Conservation (phyloP, 2,888 invertebrate species). For the Doris montereyensis region DNA sequence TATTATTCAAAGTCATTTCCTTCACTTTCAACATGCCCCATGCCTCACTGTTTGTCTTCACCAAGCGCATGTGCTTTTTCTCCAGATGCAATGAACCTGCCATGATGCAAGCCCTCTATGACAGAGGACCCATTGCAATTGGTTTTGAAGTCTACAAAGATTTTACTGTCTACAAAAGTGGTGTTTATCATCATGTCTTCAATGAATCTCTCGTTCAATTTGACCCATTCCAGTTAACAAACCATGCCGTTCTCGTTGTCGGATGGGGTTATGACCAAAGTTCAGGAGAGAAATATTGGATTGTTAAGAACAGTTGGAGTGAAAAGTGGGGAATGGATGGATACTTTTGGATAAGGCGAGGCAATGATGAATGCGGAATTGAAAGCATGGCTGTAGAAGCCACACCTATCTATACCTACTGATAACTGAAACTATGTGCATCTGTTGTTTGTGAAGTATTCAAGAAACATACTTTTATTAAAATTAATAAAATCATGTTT, state of each 20-base stretch:
- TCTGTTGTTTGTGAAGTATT: too few species aligned
- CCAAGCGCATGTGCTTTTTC: too few species aligned
- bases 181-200: slow-evolving; percentile 75
- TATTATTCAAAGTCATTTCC: too few species aligned
- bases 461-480: too few species aligned
- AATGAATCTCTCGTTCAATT: too few species aligned
- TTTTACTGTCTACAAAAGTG: slow-evolving; percentile 70
- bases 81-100: slow-evolving; percentile 73
- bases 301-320: slow-evolving; percentile 73
- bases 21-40: too few species aligned
- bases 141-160: slow-evolving; percentile 74
- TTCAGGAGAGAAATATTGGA: slow-evolving; percentile 71
- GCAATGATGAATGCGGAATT: too few species aligned
- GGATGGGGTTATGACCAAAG: slow-evolving; percentile 73
- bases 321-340: slow-evolving; percentile 70
- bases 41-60: too few species aligned
- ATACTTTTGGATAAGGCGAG: slow-evolving; percentile 70
- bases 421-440: too few species aligned
- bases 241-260: slow-evolving; percentile 75
- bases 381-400: slow-evolving; percentile 72
- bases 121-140: too few species aligned
- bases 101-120: slow-evolving; percentile 74
- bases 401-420: slow-evolving; percentile 56
- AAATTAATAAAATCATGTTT: too few species aligned
- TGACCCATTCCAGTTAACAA: slow-evolving; percentile 74